Evolutionary conservation across 2,888 invertebrate genomes (phyloP).

Genomic region (Limnephilus marmoratus): DNA sequence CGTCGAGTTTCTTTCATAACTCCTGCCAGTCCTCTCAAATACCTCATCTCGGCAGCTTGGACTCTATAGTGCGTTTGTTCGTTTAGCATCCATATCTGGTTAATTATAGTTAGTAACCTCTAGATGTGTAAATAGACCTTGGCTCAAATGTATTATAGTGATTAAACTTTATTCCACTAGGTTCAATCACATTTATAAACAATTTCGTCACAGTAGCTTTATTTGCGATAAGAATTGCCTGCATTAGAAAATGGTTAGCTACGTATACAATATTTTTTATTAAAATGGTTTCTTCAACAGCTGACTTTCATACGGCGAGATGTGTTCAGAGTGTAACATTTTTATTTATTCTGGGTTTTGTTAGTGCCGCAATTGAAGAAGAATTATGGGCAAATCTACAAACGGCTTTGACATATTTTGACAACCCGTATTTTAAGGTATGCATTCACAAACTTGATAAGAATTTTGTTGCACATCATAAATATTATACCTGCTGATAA

Average conservation of each 20-base stretch:
- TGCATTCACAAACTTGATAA: slow-evolving; percentile 16
- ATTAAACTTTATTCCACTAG: not conserved
- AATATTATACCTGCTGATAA: not conserved
- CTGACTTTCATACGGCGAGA: not conserved
- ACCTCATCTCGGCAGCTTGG: too few species aligned
- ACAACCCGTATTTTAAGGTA: slow-evolving; percentile 57
- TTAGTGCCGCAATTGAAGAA: not conserved
- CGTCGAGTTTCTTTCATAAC: too few species aligned
- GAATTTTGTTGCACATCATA: not conserved
- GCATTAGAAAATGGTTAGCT: not conserved
- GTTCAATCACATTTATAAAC: not conserved
- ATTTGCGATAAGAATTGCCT: not conserved
- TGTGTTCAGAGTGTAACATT: not conserved
- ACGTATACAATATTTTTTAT: not conserved
- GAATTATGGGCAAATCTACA: slow-evolving; percentile 42
- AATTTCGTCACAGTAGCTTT: not conserved
- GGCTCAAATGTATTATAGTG: not conserved
- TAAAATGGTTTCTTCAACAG: not conserved
- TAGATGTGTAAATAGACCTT: not conserved
- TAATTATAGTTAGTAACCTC: not conserved
- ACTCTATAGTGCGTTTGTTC: too few species aligned
- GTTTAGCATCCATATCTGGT: too few species aligned
- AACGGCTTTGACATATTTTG: slow-evolving; percentile 48
- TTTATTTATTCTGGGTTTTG: not conserved
- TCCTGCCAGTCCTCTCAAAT: too few species aligned